These are phyloP conservation scores for Columba livia DNA, from an alignment of 2,113 vertebrate genomes.

Conservation along the genomic window DNA sequence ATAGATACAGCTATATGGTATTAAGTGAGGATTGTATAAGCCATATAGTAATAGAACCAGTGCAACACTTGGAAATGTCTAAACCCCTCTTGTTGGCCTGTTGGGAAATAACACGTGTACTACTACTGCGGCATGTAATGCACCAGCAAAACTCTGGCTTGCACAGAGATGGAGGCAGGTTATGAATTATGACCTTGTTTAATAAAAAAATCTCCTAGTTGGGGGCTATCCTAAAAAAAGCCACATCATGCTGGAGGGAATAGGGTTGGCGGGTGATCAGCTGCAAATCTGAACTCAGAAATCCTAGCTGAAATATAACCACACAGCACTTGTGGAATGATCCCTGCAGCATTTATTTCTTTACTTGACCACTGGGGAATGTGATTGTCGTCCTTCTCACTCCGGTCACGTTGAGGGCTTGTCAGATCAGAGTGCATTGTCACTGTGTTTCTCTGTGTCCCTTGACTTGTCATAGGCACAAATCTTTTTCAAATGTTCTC, in stretches of 20 bases:
- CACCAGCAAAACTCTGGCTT: not conserved
- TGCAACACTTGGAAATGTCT: not conserved
- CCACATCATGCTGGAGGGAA: not conserved
- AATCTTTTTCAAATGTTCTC: conserved; percentile 48
- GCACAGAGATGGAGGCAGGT: not conserved
- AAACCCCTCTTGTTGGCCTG: not conserved
- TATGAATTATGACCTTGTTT: conserved; percentile 1
- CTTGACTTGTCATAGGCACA: conserved; percentile 35
- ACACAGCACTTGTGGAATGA: not conserved
- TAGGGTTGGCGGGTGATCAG: not conserved
- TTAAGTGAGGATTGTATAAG: not conserved
- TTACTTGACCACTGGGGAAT: conserved; percentile 11
- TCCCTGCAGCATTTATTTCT: conserved; percentile 18
- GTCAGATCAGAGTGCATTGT: conserved; percentile 22
- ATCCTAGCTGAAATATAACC: not conserved
- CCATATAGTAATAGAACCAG: not conserved
- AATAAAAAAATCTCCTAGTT: not conserved
- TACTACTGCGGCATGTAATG: not conserved
- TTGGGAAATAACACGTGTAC: not conserved
- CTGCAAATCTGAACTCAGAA: not conserved
- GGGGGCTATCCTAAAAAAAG: not conserved
- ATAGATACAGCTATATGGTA: not conserved
- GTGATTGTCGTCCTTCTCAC: not conserved
- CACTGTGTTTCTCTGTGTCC: not conserved
- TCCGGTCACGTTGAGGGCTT: conserved; percentile 21